These are phyloP conservation scores for Platynereis dumerilii DNA, from an alignment of 2,888 invertebrate genomes.

Conservation along the genomic window DNA sequence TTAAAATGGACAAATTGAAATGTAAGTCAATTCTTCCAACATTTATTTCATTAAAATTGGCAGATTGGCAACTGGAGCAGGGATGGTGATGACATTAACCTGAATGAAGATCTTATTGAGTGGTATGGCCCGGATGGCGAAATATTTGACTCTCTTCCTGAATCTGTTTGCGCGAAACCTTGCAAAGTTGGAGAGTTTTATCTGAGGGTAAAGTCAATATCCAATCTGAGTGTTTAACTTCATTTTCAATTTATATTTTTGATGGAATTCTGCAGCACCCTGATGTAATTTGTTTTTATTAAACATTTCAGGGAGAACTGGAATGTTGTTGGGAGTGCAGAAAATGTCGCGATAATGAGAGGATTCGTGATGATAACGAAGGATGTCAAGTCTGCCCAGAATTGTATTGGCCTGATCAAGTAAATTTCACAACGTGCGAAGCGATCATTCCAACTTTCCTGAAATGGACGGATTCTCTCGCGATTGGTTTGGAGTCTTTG, in stretches of 20 bases:
- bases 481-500: conserved; percentile 1
- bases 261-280: too few species aligned
- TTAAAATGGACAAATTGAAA: too few species aligned
- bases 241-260: too few species aligned
- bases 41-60: too few species aligned
- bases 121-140: neutral
- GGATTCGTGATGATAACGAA: conserved; percentile 9
- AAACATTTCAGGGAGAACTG: conserved; percentile 22
- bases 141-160: conserved; percentile 4
- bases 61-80: conserved; percentile 7
- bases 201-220: too few species aligned
- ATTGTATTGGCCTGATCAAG: neutral
- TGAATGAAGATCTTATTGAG: conserved; percentile 6
- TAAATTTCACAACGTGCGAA: conserved; percentile 1
- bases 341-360: conserved; percentile 34
- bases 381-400: neutral
- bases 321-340: conserved; percentile 36
- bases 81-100: neutral
- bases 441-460: neutral
- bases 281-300: too few species aligned
- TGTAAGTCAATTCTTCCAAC: too few species aligned
- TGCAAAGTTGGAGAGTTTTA: conserved; percentile 30
- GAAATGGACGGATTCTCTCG: conserved; percentile 1
- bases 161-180: conserved; percentile 35
- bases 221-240: too few species aligned